phyloP scores from a whole-genome alignment of 2,113 vertebrate genomes.

The Equus quagga region DNA sequence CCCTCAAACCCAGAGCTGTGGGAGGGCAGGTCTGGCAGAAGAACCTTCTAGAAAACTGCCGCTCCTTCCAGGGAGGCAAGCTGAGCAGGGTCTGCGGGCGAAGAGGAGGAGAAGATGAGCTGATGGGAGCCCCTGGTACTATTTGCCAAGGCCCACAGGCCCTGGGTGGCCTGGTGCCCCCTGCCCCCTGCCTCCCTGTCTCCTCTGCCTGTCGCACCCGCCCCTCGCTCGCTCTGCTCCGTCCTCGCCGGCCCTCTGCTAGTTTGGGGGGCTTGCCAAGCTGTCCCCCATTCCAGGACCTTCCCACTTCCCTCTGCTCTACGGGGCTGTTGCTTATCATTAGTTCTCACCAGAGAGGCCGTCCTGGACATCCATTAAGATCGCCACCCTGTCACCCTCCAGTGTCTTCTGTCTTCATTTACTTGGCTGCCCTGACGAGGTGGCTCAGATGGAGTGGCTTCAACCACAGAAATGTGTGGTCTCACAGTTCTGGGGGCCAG shows the following conservation, averaged over 20 bases:
- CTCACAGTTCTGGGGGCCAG: neutral
- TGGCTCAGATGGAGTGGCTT: too few relatives aligned
- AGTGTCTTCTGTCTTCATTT: rapidly evolving
- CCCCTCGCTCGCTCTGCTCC: rapidly evolving
- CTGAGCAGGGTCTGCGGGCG: neutral
- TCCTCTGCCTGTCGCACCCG: neutral
- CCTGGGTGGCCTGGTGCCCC: neutral
- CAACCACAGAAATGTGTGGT: rapidly evolving
- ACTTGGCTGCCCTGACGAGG: rapidly evolving
- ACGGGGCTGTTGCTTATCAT: neutral
- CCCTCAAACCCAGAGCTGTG: neutral
- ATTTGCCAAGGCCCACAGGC: neutral
- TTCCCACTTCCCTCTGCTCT: neutral
- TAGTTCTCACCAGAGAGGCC: neutral
- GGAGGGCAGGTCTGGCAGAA: too few relatives aligned
- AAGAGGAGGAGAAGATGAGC: neutral
- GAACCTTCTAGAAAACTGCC: neutral
- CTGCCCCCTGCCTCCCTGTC: neutral
- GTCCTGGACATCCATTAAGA: neutral
- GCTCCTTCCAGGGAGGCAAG: too few relatives aligned
- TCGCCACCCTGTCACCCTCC: rapidly evolving
- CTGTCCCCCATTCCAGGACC: neutral
- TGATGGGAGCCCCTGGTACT: neutral
- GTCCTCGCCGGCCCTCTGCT: neutral
- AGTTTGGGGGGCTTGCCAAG: neutral